phyloP scores from a whole-genome alignment of 2,113 vertebrate genomes.

The Dolichotis patagonum region DNA sequence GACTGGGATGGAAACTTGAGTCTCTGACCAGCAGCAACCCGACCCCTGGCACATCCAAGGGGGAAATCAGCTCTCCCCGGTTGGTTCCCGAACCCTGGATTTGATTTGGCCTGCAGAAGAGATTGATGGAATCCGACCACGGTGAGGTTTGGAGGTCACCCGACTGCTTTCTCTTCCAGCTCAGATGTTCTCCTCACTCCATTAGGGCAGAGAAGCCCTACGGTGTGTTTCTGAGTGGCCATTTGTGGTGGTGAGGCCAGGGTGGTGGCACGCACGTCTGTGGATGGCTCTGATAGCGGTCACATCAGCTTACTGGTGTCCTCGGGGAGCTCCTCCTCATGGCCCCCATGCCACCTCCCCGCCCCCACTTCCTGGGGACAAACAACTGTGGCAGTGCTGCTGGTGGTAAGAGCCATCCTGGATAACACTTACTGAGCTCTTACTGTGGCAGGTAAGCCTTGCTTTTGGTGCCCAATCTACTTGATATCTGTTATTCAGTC shows the following conservation, averaged over 20 bases:
- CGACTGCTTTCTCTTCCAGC: neutral
- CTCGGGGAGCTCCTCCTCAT: neutral
- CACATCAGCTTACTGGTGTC: neutral
- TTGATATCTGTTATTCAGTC: neutral
- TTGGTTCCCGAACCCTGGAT: neutral
- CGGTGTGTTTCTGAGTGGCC: neutral
- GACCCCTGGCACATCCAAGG: neutral
- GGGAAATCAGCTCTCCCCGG: neutral
- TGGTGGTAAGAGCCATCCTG: neutral
- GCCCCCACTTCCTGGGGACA: neutral
- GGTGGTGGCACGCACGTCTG: too few relatives aligned
- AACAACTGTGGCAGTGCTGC: neutral
- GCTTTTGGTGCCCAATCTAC: neutral
- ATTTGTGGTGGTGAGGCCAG: neutral
- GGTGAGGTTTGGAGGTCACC: neutral
- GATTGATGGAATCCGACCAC: neutral
- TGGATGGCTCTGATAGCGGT: neutral
- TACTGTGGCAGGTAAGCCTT: neutral
- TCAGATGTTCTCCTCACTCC: neutral
- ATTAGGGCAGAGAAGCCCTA: neutral
- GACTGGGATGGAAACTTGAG: constrained; percentile 29
- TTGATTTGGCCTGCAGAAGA: neutral
- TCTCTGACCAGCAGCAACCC: neutral
- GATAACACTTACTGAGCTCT: neutral
- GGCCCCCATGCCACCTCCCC: neutral